A percentile compares a stretch with the other conserved stretches of the same genome.
phyloP scores from a whole-genome alignment of 2,888 invertebrate species.

The Leucozona laternaria region DNA sequence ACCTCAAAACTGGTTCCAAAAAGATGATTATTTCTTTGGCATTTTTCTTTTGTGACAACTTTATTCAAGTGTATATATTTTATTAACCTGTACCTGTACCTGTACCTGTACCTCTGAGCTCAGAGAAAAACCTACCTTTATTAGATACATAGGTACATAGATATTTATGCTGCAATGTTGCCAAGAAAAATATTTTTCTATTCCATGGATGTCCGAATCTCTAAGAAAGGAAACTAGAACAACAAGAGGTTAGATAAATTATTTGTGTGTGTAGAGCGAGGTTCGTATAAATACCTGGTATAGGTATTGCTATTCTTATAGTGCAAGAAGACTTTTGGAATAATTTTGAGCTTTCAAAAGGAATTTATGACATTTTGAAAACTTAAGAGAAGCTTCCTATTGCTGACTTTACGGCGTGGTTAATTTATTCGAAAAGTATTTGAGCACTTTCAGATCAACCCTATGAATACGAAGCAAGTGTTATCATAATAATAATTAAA shows the following conservation, averaged over 20 bases:
- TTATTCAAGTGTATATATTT: neutral
- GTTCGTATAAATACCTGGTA: too few species aligned
- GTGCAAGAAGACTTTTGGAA: too few species aligned
- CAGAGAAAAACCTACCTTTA: neutral
- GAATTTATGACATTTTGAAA: too few species aligned
- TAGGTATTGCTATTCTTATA: too few species aligned
- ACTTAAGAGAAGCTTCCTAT: too few species aligned
- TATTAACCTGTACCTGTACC: slow-evolving; percentile 9
- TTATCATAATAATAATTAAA: too few species aligned
- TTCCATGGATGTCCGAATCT: slow-evolving; percentile 57
- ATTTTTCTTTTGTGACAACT: slow-evolving; percentile 6
- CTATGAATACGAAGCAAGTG: too few species aligned
- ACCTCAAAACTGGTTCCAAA: slow-evolving; percentile 60
- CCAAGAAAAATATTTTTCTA: slow-evolving; percentile 46
- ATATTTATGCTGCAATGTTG: slow-evolving; percentile 10
- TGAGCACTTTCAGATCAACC: too few species aligned
- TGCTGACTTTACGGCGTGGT: too few species aligned
- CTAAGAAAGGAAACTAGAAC: slow-evolving; percentile 55
- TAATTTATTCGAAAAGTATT: too few species aligned
- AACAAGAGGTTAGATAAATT: neutral
- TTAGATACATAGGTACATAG: neutral
- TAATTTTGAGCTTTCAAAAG: too few species aligned
- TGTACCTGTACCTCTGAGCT: too few species aligned
- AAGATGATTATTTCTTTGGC: slow-evolving; percentile 52
- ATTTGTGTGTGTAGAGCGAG: neutral